Evolutionary conservation across 2,113 vertebrate species (phyloP).

Genomic region (Sinocyclocheilus grahami): DNA sequence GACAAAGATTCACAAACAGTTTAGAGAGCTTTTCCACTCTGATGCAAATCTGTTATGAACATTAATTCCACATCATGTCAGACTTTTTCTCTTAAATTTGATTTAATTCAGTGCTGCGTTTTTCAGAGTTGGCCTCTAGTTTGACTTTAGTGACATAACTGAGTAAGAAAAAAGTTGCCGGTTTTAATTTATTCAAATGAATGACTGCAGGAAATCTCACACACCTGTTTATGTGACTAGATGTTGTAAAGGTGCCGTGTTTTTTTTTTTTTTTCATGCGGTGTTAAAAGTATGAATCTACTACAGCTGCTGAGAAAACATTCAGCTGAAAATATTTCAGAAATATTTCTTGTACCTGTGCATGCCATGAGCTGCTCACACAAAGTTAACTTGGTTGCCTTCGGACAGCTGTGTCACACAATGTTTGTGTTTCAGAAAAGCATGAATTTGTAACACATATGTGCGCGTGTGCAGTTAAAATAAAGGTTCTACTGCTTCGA

Average conservation of each 20-base stretch:
- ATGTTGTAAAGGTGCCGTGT: not conserved
- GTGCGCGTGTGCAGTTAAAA: not conserved
- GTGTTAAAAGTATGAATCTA: not conserved
- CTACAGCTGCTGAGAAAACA: not conserved
- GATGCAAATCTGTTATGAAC: slow-evolving; percentile 35
- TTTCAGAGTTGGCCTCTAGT: not conserved
- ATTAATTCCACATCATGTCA: slow-evolving; percentile 45
- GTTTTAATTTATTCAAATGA: slow-evolving; percentile 16
- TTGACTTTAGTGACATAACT: not conserved
- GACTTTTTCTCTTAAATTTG: not conserved
- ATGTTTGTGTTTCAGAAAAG: not conserved
- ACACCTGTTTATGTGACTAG: not conserved
- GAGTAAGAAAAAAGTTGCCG: not conserved
- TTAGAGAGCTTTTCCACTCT: slow-evolving; percentile 25
- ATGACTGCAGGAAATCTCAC: not conserved
- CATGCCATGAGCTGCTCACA: not conserved
- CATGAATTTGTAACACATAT: not conserved
- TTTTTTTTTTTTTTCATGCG: not conserved
- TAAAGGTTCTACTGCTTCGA: not conserved
- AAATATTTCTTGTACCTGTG: not conserved
- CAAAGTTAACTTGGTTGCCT: not conserved
- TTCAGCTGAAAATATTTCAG: not conserved
- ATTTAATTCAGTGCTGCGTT: slow-evolving; percentile 36
- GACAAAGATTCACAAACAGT: slow-evolving; percentile 9
- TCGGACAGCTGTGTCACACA: not conserved